These are phyloP conservation scores for Octomys mimax DNA, from an alignment of 2,797 vertebrate genomes.

Conservation along the genomic window DNA sequence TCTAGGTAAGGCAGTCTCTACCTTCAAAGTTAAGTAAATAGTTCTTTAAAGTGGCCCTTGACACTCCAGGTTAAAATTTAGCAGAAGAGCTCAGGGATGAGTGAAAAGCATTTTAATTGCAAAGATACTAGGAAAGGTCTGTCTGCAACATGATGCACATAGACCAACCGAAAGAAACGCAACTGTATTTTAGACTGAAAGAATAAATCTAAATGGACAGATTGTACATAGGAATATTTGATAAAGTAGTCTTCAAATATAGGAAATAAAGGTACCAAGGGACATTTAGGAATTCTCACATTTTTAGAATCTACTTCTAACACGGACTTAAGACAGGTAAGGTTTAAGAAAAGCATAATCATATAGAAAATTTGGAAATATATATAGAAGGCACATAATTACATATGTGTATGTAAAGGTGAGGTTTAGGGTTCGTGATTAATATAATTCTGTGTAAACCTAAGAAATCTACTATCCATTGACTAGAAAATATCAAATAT, in stretches of 20 bases:
- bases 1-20: not conserved
- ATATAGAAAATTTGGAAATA: not conserved
- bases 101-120: not conserved
- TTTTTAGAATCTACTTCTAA: not conserved
- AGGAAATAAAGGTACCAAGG: not conserved
- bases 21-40: not conserved
- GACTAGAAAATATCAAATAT: conserved; percentile 18
- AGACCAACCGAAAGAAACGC: not conserved
- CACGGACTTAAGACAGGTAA: not conserved
- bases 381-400: not conserved
- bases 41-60: not conserved
- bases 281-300: not conserved
- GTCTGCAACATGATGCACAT: not conserved
- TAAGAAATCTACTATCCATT: not conserved
- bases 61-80: not conserved
- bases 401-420: not conserved
- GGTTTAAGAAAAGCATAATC: not conserved
- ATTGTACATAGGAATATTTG: not conserved
- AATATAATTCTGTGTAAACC: conserved; percentile 31
- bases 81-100: not conserved
- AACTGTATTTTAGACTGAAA: not conserved
- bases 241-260: not conserved
- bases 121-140: not conserved
- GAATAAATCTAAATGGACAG: not conserved
- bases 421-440: not conserved